Percentiles rank a stretch among this genome's conserved stretches.
Conservation (phyloP, 2,797 vertebrate genomes). For the Bovichtus diacanthus region DNA sequence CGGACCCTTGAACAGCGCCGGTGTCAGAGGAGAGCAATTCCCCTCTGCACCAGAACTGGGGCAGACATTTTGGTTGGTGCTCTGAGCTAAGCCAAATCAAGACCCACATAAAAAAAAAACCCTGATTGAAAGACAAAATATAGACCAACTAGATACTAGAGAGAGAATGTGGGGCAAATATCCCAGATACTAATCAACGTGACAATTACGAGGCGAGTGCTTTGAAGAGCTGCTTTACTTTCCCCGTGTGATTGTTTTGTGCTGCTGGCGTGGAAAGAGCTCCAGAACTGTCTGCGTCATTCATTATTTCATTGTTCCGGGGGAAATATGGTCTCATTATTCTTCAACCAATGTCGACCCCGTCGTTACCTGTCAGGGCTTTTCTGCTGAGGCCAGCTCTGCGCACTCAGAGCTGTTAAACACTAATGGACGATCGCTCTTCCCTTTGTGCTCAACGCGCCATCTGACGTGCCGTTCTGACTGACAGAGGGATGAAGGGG, state of each 20-base stretch:
- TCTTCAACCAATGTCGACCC: slow-evolving; percentile 63
- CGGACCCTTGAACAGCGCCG: slow-evolving; percentile 53
- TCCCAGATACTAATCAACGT: slow-evolving; percentile 47
- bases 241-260: slow-evolving; percentile 21
- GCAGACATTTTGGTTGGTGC: slow-evolving; percentile 69
- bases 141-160: slow-evolving; percentile 45
- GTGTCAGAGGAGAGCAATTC: slow-evolving; percentile 67
- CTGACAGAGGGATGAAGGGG: slow-evolving; percentile 60
- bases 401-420: slow-evolving; percentile 66
- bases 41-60: slow-evolving; percentile 70
- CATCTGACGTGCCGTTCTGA: slow-evolving; percentile 68
- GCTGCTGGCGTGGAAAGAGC: neutral
- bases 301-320: slow-evolving; percentile 61
- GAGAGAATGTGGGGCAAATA: slow-evolving; percentile 67
- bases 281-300: slow-evolving; percentile 37
- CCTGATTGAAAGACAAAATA: slow-evolving; percentile 69
- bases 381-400: slow-evolving; percentile 75
- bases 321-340: slow-evolving; percentile 71
- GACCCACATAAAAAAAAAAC: slow-evolving; percentile 65
- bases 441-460: slow-evolving; percentile 57
- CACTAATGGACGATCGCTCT: slow-evolving; percentile 77
- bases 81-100: slow-evolving; percentile 67
- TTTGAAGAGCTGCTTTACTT: slow-evolving; percentile 21
- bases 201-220: slow-evolving; percentile 50
- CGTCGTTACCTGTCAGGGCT: slow-evolving; percentile 68